Conservation (phyloP, 2,888 invertebrate genomes). For the Papilio elwesi region DNA sequence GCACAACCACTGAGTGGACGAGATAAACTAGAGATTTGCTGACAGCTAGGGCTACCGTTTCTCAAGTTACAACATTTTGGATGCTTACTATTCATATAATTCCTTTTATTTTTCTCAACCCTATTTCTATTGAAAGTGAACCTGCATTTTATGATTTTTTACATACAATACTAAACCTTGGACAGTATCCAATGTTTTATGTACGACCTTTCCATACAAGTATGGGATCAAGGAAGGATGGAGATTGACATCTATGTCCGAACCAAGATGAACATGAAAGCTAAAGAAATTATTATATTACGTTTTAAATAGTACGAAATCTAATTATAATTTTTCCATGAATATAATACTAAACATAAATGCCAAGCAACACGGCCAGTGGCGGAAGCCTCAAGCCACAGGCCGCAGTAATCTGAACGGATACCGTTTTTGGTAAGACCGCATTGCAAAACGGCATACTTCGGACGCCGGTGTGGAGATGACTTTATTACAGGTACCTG, state of each 20-base stretch:
- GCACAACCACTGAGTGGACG: constrained; percentile 19
- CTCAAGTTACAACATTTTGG: background rate
- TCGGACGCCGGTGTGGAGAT: constrained; percentile 36
- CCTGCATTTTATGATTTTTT: no score
- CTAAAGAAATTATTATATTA: no score
- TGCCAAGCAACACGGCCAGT: background rate
- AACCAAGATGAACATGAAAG: no score
- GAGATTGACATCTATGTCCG: no score
- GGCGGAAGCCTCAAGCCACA: constrained; percentile 46
- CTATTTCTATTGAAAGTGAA: background rate
- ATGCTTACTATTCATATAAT: background rate
- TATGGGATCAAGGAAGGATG: no score
- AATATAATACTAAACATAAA: constrained; percentile 7
- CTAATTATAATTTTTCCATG: background rate
- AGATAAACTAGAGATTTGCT: constrained; percentile 23
- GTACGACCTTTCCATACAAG: no score
- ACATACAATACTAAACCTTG: no score
- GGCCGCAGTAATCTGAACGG: constrained; percentile 53
- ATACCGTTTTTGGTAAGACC: constrained; percentile 57
- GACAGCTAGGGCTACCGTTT: constrained; percentile 20
- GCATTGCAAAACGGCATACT: constrained; percentile 48
- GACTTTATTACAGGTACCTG: constrained; percentile 45
- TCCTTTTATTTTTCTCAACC: background rate
- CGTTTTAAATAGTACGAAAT: background rate
- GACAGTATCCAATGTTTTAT: no score